These are phyloP conservation scores for Oceanodroma leucorhoa DNA, from an alignment of 2,797 vertebrate species.

Conservation along the genomic window DNA sequence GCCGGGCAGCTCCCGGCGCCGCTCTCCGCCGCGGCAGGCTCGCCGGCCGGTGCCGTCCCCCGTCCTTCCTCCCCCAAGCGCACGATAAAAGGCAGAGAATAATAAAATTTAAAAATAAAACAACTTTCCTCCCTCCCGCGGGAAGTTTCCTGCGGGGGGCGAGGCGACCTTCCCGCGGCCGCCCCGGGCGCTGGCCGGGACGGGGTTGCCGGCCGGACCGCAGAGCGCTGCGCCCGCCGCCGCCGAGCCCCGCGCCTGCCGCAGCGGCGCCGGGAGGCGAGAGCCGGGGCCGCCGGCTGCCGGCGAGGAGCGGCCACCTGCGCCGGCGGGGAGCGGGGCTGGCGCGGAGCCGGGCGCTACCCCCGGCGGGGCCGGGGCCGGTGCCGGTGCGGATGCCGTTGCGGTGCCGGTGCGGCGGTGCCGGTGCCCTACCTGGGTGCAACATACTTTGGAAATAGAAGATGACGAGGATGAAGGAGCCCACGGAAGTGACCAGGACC, in stretches of 20 bases:
- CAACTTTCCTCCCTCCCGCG: background rate
- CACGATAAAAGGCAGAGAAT: accelerated
- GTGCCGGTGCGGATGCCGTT: background rate
- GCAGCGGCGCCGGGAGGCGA: background rate
- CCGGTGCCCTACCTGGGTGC: constrained; percentile 91
- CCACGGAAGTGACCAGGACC: constrained; percentile 94
- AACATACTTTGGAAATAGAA: constrained; percentile 99
- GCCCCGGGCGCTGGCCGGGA: background rate
- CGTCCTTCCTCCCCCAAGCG: too few species aligned
- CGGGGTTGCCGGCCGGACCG: background rate
- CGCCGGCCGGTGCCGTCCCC: background rate
- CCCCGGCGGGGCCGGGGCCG: background rate
- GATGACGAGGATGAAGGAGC: constrained; percentile 97
- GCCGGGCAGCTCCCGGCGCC: background rate
- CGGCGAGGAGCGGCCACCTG: background rate
- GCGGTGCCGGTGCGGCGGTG: background rate
- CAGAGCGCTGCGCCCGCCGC: background rate
- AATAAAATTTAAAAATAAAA: background rate
- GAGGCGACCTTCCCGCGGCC: background rate
- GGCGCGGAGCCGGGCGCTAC: background rate
- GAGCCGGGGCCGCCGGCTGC: background rate
- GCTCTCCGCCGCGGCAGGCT: background rate
- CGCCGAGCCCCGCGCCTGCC: background rate
- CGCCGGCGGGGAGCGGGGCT: constrained; percentile 7
- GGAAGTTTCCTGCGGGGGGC: background rate